Evolutionary conservation across 1,140 invertebrate species (phyloP), one percentile per base, ranked within the genome.

Genomic region (Drosophila pseudoobscura): DNA sequence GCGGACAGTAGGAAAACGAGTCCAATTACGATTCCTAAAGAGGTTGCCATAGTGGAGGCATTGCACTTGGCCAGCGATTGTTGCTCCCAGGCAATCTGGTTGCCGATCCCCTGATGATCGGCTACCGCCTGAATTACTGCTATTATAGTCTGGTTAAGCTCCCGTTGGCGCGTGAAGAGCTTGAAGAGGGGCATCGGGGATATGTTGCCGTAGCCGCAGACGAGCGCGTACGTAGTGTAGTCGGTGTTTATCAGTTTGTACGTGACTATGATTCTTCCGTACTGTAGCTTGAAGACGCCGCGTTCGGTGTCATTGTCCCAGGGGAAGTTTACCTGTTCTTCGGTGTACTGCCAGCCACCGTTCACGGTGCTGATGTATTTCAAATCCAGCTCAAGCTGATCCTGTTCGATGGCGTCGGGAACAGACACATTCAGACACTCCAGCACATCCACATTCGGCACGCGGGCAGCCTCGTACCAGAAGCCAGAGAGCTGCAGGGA

Each of bases 181-280:
- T 84, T 84, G 6, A 76, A 59, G 8, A 84, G 52, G 6, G 80
- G 80, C 15, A 76, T 46, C 2, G 80, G 75, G 6, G 72, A 79
- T 2, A 69, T 46, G 24, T 15, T 52, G 2, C 59, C 46, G 24
- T 59, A 84, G 20, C 80, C 80, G 17, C 80, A 84, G 4, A 84
- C 24, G 0, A 84, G 0, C 1, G 63, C 69, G 9, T 69, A 1
- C 0, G 3, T 11, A 0, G 3, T 11, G 20, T 69, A 51, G 43
- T 75, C 59, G n/a, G 43, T 64, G 2, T 9, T n/a, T 1, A 76
- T 24, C 51, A 83, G 6, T 20, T 84, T 83, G 31, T 83, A 83
- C 5, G 58, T 83, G 11, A 78, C 64, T 0, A 24, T n/a, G 9
- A 75, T 24, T 7, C n/a, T 46, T 0, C 15, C 17, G 63, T 62